Evolutionary conservation across 1,140 invertebrate species (phyloP).

Genomic region (Drosophila santomea): DNA sequence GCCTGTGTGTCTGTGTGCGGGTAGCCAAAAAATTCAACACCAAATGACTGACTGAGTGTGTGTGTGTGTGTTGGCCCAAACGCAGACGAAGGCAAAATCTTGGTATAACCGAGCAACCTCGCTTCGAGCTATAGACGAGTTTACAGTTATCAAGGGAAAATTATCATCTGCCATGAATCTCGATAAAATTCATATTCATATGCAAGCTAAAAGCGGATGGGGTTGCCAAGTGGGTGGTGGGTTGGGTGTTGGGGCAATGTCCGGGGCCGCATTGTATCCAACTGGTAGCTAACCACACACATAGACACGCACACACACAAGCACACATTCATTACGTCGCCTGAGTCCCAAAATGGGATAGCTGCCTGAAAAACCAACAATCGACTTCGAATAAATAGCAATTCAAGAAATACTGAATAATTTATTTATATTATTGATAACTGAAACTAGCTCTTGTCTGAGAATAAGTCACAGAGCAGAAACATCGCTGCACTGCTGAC

Average conservation of each 20-base stretch:
- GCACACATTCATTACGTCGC: slow-evolving; percentile 76
- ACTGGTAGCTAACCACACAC: slow-evolving; percentile 69
- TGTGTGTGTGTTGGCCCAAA: slow-evolving; percentile 45
- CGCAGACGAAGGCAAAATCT: slow-evolving; percentile 41
- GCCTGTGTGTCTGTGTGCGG: not conserved
- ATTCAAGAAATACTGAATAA: not conserved
- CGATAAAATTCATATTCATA: slow-evolving; percentile 83
- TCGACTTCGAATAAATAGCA: not conserved
- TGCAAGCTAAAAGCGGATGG: slow-evolving; percentile 41
- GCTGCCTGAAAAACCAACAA: not conserved
- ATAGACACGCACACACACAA: slow-evolving; percentile 23
- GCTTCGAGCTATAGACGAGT: slow-evolving; percentile 84
- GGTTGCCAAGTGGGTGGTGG: not conserved
- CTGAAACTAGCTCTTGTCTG: too few relatives aligned
- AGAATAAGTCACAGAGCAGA: too few relatives aligned
- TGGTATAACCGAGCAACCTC: slow-evolving; percentile 67
- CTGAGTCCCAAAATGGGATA: slow-evolving; percentile 77
- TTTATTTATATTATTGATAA: too few relatives aligned
- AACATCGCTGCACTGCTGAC: too few relatives aligned
- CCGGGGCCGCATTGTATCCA: slow-evolving; percentile 64
- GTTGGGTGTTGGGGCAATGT: slow-evolving; percentile 22
- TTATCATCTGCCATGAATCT: slow-evolving; percentile 84
- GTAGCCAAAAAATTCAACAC: slow-evolving; percentile 76
- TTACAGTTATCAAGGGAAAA: slow-evolving; percentile 84
- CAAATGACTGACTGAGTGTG: slow-evolving; percentile 48